Evolutionary conservation across 1,140 invertebrate species (phyloP), one percentile per base, ranked within the genome.

Genomic region (Lethocerus indicus): DNA sequence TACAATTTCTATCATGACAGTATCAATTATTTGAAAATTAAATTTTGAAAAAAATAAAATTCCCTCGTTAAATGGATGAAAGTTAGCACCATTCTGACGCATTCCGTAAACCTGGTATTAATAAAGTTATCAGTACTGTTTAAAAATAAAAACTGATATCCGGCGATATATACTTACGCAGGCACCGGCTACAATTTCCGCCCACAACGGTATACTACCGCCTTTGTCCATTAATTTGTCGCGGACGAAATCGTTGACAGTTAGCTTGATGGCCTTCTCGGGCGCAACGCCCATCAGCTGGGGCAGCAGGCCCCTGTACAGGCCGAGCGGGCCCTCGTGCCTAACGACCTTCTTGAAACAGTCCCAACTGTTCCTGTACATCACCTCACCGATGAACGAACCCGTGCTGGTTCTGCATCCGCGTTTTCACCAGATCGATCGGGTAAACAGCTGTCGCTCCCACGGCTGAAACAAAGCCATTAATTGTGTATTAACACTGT

Each of bases 251-350:
- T 96, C 92, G 65, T 96, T 96, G 52, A 93, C 88, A 28, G 93
- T 98, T 26, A 98, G 70, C 67, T 99, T 99, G 52, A 98, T 98
- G 57, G 96, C 96, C 67, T 99, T 99, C 63, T 99, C 96, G 0
- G 95, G 96, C 1, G 94, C 94, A 12, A 99, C 96, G n/a, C 96
- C 96, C 63, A 99, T 87, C 3, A 99, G 67, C 64, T 99, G 95
- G 1, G 96, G 96, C 40, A 94, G 69, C 42, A 99, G 67, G 41
- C 92, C 95, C 59, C 95, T 71, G 61, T 99, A 99, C 5, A 99
- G 71, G 1, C 95, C 95, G 53, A 87, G 73, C 16, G 95, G 63
- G 39, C 94, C 95, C 67, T 99, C 95, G 61, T 96, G 91, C 21
- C 93, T 74, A 14, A 20, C 23, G 18, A 39, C 91, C 71, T 93